phyloP scores from a whole-genome alignment of 1,140 invertebrate species.

The Oscheius sp. region DNA sequence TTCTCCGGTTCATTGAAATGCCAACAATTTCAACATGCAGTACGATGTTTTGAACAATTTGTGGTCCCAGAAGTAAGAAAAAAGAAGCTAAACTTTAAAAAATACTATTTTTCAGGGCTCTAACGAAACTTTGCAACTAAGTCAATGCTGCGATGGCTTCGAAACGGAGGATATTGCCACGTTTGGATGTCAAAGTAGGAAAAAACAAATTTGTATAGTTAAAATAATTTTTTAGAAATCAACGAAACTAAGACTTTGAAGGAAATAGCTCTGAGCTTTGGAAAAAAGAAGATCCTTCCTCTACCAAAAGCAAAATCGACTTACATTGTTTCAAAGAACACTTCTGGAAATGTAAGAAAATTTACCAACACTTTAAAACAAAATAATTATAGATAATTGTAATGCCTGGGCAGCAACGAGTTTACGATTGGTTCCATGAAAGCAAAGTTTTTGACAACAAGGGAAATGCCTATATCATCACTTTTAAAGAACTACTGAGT shows the following conservation, averaged over 20 bases:
- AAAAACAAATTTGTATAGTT: not conserved
- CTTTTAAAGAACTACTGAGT: too few relatives aligned
- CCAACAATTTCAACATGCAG: not conserved
- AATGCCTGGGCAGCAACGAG: not conserved
- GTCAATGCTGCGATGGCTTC: not conserved
- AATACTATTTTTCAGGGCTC: not conserved
- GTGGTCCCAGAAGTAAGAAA: not conserved
- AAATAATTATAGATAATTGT: not conserved
- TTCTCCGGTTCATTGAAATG: not conserved
- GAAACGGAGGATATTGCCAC: not conserved
- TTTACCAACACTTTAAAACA: too few relatives aligned
- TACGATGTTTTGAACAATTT: not conserved
- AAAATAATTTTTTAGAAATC: too few relatives aligned
- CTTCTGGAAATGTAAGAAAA: too few relatives aligned
- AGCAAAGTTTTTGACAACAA: not conserved
- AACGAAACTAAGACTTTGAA: not conserved
- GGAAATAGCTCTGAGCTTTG: too few relatives aligned
- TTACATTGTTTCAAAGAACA: not conserved
- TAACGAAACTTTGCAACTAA: not conserved
- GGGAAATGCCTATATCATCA: not conserved
- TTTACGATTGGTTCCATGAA: slow-evolving; percentile 3
- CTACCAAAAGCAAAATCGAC: too few relatives aligned
- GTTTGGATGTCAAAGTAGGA: not conserved
- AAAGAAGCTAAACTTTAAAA: not conserved
- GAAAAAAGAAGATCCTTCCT: not conserved